Conservation (phyloP, 2,113 vertebrate genomes). For the Haliaeetus leucogaster region DNA sequence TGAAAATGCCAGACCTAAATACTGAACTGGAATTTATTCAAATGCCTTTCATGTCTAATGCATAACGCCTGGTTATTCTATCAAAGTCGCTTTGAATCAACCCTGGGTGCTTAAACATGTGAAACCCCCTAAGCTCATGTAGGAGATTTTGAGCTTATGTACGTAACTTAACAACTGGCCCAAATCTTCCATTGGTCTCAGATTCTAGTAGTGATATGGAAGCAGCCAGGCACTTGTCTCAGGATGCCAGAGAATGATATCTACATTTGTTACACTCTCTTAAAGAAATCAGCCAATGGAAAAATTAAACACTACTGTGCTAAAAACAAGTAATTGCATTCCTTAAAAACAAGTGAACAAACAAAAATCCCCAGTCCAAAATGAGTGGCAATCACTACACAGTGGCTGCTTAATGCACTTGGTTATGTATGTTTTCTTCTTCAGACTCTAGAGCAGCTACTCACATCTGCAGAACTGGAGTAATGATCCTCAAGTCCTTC, state of each 20-base stretch:
- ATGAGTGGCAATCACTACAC: not conserved
- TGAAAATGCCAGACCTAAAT: slow-evolving; percentile 49
- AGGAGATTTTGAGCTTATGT: slow-evolving; percentile 20
- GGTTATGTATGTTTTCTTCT: not conserved
- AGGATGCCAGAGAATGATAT: slow-evolving; percentile 77
- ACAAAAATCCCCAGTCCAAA: not conserved
- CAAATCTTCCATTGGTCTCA: slow-evolving; percentile 73
- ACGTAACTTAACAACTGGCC: slow-evolving; percentile 12
- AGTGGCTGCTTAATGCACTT: not conserved
- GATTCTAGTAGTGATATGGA: slow-evolving; percentile 78
- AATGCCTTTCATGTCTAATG: slow-evolving; percentile 60
- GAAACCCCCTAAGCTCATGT: slow-evolving; percentile 3
- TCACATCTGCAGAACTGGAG: not conserved
- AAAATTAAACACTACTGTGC: not conserved
- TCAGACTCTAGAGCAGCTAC: not conserved
- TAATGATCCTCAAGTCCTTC: not conserved
- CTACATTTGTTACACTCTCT: slow-evolving; percentile 72
- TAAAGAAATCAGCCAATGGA: not conserved
- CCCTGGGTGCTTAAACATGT: slow-evolving; percentile 5
- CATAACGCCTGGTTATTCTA: slow-evolving; percentile 53
- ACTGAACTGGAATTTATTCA: slow-evolving; percentile 48
- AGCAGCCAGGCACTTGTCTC: slow-evolving; percentile 79
- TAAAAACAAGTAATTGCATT: not conserved
- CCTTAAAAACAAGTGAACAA: not conserved
- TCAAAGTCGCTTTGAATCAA: slow-evolving; percentile 46